Percentiles rank a stretch among this genome's conserved stretches.
These are phyloP conservation scores for Cnemophilus loriae DNA, from an alignment of 2,113 vertebrate genomes.

Conservation along the genomic window DNA sequence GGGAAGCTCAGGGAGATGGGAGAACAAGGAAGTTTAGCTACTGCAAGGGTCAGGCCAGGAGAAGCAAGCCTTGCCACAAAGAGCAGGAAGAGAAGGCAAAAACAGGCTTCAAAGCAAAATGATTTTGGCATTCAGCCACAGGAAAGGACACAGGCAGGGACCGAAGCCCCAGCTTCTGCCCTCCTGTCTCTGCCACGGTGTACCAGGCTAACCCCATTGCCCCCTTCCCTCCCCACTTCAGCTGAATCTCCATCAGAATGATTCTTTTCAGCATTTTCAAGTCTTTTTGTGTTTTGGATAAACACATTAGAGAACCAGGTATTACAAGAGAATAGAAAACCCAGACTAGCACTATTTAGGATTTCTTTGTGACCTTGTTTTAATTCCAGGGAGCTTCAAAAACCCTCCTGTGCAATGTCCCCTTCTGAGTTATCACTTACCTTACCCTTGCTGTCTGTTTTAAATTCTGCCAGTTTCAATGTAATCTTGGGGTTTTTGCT, in stretches of 20 bases:
- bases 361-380: neutral
- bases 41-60: neutral
- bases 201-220: neutral
- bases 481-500: constrained; percentile 95
- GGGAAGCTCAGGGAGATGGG: neutral
- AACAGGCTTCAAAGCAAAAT: neutral
- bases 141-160: neutral
- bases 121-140: neutral
- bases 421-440: constrained; percentile 63
- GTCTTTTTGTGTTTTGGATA: neutral
- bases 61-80: neutral
- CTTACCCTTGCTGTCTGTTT: constrained; percentile 84
- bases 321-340: neutral
- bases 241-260: neutral
- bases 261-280: neutral
- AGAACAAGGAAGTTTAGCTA: neutral
- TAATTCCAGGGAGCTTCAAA: neutral
- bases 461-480: constrained; percentile 89
- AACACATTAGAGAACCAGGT: neutral
- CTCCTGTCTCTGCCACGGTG: neutral
- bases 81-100: neutral
- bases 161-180: neutral
- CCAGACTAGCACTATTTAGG: neutral
- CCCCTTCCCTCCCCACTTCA: neutral
- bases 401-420: neutral